Evolutionary conservation across 30 jellyfish, hydroid and myxozoan genomes (phyloP).

Genomic region (Hydractinia echinata): DNA sequence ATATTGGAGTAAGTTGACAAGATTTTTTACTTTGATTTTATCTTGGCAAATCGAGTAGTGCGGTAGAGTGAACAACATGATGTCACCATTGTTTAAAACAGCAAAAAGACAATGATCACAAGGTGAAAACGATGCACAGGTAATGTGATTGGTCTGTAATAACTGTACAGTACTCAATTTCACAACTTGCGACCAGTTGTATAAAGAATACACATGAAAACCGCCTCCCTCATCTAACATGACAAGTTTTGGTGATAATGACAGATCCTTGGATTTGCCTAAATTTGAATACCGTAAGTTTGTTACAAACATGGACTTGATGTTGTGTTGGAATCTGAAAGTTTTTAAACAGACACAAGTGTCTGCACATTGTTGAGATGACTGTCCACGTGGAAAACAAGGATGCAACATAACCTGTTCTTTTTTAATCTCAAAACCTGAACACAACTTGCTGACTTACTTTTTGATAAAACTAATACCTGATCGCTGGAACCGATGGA

Average conservation of each 20-base stretch:
- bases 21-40: slow-evolving; percentile 13
- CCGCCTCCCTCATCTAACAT: background rate
- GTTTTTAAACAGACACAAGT: slow-evolving; percentile 20
- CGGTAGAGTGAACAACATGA: slow-evolving; percentile 19
- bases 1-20: slow-evolving; percentile 51
- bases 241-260: slow-evolving; percentile 17
- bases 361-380: slow-evolving; percentile 16
- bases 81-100: slow-evolving; percentile 44
- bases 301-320: slow-evolving; percentile 4
- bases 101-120: slow-evolving; percentile 53
- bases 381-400: slow-evolving; percentile 49
- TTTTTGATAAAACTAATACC: slow-evolving; percentile 48
- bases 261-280: background rate
- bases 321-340: slow-evolving; percentile 12
- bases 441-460: slow-evolving; percentile 31
- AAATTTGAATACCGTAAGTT: background rate
- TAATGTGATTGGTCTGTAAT: slow-evolving; percentile 28
- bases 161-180: too few species aligned
- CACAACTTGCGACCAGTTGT: slow-evolving; percentile 1
- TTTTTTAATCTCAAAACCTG: slow-evolving; percentile 50
- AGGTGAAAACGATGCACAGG: slow-evolving; percentile 52
- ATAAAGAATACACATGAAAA: slow-evolving; percentile 13
- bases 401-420: slow-evolving; percentile 55
- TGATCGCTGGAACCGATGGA: slow-evolving; percentile 36
- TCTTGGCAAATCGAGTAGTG: slow-evolving; percentile 30